A percentile compares a stretch with the other conserved stretches of the same genome.
Conservation (phyloP, 2,113 vertebrate species). For the Ptilorrhoa leucosticta region DNA sequence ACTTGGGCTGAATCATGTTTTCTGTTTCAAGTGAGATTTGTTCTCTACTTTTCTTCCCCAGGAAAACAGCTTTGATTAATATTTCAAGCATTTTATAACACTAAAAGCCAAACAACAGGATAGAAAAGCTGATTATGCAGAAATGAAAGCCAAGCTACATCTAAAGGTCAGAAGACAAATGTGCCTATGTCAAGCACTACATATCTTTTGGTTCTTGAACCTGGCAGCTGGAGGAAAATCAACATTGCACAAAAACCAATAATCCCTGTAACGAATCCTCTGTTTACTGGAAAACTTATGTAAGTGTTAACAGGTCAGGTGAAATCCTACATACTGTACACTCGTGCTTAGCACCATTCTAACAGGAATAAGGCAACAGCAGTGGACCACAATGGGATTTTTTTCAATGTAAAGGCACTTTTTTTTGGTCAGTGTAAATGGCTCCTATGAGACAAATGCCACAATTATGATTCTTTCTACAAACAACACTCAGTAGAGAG, state of each 20-base stretch:
- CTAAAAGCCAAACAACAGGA: neutral
- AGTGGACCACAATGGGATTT: neutral
- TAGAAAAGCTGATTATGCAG: slow-evolving; percentile 2
- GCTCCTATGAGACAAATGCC: neutral
- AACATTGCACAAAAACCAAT: neutral
- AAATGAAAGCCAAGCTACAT: neutral
- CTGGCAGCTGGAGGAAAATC: neutral
- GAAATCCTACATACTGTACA: neutral
- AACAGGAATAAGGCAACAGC: neutral
- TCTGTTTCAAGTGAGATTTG: slow-evolving; percentile 6
- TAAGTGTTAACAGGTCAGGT: neutral
- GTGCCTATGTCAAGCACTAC: slow-evolving; percentile 2
- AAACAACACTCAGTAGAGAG: neutral
- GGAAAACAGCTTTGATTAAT: slow-evolving; percentile 24
- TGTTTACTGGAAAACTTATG: slow-evolving; percentile 8
- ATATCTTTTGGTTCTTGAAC: slow-evolving; percentile 1
- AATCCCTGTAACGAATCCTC: neutral
- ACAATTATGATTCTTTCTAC: neutral
- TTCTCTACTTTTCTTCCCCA: neutral
- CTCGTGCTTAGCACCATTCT: neutral
- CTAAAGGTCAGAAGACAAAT: slow-evolving; percentile 14
- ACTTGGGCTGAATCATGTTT: neutral
- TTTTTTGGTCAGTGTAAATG: neutral
- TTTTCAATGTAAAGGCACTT: neutral
- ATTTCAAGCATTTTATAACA: slow-evolving; percentile 19